phyloP scores from a whole-genome alignment of 2,888 invertebrate species.

The Parelbella ahira region DNA sequence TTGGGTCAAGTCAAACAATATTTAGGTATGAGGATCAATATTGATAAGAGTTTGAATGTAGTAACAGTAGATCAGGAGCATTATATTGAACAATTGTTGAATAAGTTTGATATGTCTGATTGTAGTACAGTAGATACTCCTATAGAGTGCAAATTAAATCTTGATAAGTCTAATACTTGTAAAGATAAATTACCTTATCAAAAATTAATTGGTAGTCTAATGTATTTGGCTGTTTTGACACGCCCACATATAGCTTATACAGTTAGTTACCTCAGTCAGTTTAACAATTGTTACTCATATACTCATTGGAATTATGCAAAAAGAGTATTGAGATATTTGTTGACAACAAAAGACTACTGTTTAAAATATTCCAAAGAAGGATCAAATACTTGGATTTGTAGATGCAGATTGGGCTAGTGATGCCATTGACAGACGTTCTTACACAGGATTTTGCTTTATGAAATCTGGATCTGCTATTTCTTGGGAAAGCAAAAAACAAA shows the following conservation, averaged over 20 bases:
- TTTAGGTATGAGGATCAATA: conserved; percentile 21
- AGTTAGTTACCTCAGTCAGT: conserved; percentile 12
- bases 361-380: conserved; percentile 21
- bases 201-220: conserved; percentile 19
- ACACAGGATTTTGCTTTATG: conserved; percentile 26
- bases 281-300: conserved; percentile 12
- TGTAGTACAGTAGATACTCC: conserved; percentile 16
- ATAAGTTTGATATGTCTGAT: conserved; percentile 23
- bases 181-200: conserved; percentile 16
- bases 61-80: conserved; percentile 23
- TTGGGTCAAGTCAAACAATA: conserved; percentile 19
- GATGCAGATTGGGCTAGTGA: conserved; percentile 27
- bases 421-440: conserved; percentile 21
- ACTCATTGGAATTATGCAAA: conserved; percentile 14
- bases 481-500: conserved; percentile 24
- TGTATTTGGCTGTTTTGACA: conserved; percentile 15
- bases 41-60: conserved; percentile 9
- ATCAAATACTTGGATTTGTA: conserved; percentile 20
- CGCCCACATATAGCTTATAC: conserved; percentile 15
- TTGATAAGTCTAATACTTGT: conserved; percentile 15
- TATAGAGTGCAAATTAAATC: conserved; percentile 19
- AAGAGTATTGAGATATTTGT: conserved; percentile 18
- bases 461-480: conserved; percentile 24
- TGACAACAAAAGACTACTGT: conserved; percentile 22
- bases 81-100: conserved; percentile 14